Evolutionary conservation across 2,797 vertebrate species (phyloP).

Genomic region (Sebastiscus tertius): DNA sequence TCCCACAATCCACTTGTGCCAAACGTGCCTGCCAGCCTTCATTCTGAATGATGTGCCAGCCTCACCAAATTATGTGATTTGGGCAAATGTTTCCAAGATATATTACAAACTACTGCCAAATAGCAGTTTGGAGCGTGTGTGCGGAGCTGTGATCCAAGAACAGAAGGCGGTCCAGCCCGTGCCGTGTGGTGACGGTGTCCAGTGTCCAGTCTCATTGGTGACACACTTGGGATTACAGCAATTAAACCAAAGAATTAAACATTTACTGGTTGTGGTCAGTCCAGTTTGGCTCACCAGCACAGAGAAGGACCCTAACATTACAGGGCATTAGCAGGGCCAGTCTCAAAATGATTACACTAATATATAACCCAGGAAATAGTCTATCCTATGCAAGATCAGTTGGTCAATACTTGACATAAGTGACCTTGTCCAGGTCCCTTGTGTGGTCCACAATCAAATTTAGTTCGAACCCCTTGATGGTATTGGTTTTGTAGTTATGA

Average conservation of each 20-base stretch:
- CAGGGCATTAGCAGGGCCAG: conserved; percentile 17
- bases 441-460: not conserved
- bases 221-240: not conserved
- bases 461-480: not conserved
- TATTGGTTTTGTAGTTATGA: not conserved
- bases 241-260: not conserved
- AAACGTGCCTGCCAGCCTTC: not conserved
- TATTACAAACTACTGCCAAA: conserved; percentile 10
- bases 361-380: conserved; percentile 3
- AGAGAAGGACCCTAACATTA: conserved; percentile 1
- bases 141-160: not conserved
- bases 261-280: not conserved
- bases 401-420: conserved; percentile 19
- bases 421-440: not conserved
- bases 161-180: not conserved
- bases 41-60: not conserved
- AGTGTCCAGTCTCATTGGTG: not conserved
- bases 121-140: conserved; percentile 6
- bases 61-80: not conserved
- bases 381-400: conserved; percentile 2
- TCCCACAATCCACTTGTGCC: conserved; percentile 1
- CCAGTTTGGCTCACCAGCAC: not conserved
- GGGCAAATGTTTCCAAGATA: not conserved
- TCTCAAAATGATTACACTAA: conserved; percentile 18
- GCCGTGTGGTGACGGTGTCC: not conserved